phyloP scores from a whole-genome alignment of 2,113 vertebrate species.

The Eudorcas thomsonii region DNA sequence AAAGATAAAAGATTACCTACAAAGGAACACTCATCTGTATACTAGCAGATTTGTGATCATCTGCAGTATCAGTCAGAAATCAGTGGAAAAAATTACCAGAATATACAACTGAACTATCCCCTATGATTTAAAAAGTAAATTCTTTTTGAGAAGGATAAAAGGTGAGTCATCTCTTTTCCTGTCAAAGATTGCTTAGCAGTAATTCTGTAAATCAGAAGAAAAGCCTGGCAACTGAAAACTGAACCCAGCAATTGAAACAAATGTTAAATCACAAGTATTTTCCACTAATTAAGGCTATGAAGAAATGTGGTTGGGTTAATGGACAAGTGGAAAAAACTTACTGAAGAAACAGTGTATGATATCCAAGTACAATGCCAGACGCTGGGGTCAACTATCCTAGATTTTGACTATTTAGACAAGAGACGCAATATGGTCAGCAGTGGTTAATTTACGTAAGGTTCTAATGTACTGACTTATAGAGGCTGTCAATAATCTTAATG shows the following conservation, averaged over 20 bases:
- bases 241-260: not conserved
- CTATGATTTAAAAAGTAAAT: not conserved
- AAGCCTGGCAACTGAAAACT: not conserved
- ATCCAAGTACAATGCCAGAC: not conserved
- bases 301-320: not conserved
- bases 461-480: not conserved
- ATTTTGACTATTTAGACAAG: not conserved
- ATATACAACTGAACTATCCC: not conserved
- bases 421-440: not conserved
- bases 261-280: not conserved
- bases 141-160: not conserved
- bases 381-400: not conserved
- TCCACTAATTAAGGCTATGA: not conserved
- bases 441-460: not conserved
- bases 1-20: not conserved
- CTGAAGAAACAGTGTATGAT: not conserved
- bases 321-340: not conserved
- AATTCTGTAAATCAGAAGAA: not conserved
- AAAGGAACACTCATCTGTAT: not conserved
- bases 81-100: not conserved
- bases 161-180: slow-evolving; percentile 16
- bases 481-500: not conserved
- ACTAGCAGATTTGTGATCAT: not conserved
- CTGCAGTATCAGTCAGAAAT: not conserved
- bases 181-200: not conserved